Evolutionary conservation across 2,113 vertebrate species (phyloP).

Genomic region (Anhinga rufa): DNA sequence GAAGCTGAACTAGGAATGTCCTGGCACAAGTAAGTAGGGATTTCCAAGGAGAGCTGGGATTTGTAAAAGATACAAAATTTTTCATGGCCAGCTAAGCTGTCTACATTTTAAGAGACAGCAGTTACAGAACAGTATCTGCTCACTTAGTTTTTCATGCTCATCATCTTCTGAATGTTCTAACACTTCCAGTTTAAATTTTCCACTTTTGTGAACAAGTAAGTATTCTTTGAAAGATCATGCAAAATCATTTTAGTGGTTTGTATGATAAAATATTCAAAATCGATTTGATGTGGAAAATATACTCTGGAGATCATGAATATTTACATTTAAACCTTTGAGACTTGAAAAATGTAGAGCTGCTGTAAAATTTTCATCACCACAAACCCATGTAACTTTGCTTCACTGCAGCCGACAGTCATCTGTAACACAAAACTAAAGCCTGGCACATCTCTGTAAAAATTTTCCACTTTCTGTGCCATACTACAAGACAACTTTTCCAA

Average conservation of each 20-base stretch:
- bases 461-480: not conserved
- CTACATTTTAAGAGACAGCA: not conserved
- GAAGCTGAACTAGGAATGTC: not conserved
- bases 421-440: not conserved
- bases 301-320: constrained; percentile 39
- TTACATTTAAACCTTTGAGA: constrained; percentile 31
- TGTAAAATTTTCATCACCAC: not conserved
- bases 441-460: not conserved
- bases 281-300: not conserved
- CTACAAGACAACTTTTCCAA: not conserved
- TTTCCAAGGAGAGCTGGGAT: not conserved
- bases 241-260: constrained; percentile 11
- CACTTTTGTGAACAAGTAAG: not conserved
- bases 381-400: not conserved
- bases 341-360: not conserved
- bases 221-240: constrained; percentile 7
- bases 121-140: not conserved
- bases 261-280: constrained; percentile 46
- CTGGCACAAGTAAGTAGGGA: not conserved
- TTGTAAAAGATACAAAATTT: not conserved
- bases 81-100: not conserved
- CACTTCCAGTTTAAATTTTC: not conserved
- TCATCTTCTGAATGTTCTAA: not conserved
- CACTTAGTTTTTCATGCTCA: not conserved
- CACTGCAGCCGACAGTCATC: not conserved